Evolutionary conservation across 2,113 vertebrate species (phyloP).

Genomic region (Lates calcarifer): DNA sequence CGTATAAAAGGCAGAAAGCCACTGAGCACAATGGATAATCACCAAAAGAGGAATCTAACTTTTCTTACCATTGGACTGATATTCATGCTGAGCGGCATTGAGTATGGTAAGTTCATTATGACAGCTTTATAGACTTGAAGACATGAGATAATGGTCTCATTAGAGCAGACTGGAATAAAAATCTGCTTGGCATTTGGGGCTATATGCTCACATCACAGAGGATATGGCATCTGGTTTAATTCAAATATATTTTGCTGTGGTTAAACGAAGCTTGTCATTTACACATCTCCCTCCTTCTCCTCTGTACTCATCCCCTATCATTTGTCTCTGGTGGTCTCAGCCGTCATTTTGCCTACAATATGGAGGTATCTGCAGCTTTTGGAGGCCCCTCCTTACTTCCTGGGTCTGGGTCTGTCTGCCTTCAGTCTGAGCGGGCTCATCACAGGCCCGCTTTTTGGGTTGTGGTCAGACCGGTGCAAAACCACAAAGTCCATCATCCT

Average conservation of each 20-base stretch:
- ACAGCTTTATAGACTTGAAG: slow-evolving; percentile 25
- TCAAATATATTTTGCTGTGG: slow-evolving; percentile 21
- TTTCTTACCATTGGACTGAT: slow-evolving; percentile 86
- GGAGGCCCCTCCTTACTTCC: slow-evolving; percentile 87
- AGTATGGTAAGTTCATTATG: slow-evolving; percentile 85
- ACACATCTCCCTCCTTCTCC: background rate
- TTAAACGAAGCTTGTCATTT: slow-evolving; percentile 22
- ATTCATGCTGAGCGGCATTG: slow-evolving; percentile 87
- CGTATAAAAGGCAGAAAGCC: slow-evolving; percentile 36
- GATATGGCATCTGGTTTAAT: slow-evolving; percentile 17
- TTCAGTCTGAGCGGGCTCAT: slow-evolving; percentile 88
- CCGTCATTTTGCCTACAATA: slow-evolving; percentile 89
- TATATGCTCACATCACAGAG: slow-evolving; percentile 24
- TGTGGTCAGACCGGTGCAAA: slow-evolving; percentile 85
- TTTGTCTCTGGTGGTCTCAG: slow-evolving; percentile 61
- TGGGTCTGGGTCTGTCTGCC: slow-evolving; percentile 87
- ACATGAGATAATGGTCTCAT: slow-evolving; percentile 37
- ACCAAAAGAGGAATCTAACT: slow-evolving; percentile 82
- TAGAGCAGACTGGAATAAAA: slow-evolving; percentile 19
- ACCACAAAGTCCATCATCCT: slow-evolving; percentile 86
- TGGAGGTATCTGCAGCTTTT: slow-evolving; percentile 88
- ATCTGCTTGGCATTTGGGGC: slow-evolving; percentile 30
- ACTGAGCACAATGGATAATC: slow-evolving; percentile 77
- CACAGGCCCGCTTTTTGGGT: slow-evolving; percentile 85
- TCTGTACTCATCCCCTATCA: background rate